Conservation (phyloP, 2,113 vertebrate species). For the Sprattus sprattus region DNA sequence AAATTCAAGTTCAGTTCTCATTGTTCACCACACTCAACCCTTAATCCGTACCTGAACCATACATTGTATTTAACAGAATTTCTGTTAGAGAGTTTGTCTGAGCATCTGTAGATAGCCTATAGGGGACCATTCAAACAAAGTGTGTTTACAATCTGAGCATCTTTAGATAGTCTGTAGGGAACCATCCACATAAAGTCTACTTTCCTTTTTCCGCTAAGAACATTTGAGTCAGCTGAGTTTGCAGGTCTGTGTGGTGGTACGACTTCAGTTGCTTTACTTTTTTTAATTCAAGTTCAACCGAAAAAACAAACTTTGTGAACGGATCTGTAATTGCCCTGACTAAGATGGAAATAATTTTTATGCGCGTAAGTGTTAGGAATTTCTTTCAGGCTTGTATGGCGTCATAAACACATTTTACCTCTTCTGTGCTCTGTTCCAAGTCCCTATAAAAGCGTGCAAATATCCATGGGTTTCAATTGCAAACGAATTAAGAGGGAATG, state of each 20-base stretch:
- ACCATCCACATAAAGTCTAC: too few relatives aligned
- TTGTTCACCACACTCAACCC: too few relatives aligned
- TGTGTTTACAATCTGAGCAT: too few relatives aligned
- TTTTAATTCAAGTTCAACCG: not conserved
- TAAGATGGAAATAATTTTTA: conserved; percentile 30
- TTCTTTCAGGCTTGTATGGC: not conserved
- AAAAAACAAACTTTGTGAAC: not conserved
- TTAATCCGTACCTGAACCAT: too few relatives aligned
- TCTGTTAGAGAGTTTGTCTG: too few relatives aligned
- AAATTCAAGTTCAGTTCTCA: too few relatives aligned
- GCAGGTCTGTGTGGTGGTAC: not conserved
- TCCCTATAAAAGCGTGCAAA: conserved; percentile 28
- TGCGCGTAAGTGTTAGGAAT: conserved; percentile 15
- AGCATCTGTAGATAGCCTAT: too few relatives aligned
- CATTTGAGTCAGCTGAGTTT: not conserved
- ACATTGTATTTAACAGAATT: too few relatives aligned
- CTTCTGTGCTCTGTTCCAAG: not conserved
- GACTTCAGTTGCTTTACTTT: not conserved
- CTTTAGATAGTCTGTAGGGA: too few relatives aligned
- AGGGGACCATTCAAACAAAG: too few relatives aligned
- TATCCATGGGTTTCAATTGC: conserved; percentile 5
- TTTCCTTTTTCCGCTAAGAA: too few relatives aligned
- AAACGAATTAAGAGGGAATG: conserved; percentile 33
- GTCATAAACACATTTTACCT: conserved; percentile 17
- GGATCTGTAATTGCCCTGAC: not conserved